Evolutionary conservation across 1,140 invertebrate species (phyloP), one percentile per base, ranked within the genome.

Genomic region (Oncopodura yosiiana): DNA sequence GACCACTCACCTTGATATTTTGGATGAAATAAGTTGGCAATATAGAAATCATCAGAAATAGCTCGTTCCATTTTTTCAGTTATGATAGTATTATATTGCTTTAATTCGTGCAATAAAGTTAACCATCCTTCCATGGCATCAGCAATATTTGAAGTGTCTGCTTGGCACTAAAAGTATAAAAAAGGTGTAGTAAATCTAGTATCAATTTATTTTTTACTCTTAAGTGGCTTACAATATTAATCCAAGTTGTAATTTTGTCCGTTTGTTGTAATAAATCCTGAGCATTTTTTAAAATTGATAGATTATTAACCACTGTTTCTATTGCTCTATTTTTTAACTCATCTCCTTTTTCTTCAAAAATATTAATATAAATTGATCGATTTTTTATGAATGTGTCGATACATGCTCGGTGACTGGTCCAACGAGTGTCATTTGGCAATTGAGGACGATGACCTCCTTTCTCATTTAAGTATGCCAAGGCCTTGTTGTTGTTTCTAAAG

Each of bases 151-250:
- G 49, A 9, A 9, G 1, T 3, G 12, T 51, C 49, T 4, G 16
- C n/a, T 42, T 51, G 49, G 9, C 23, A 18, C 49, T 51, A 41
- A 49, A 21, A n/a, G n/a, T n/a, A n/a, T n/a, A n/a, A n/a, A n/a
- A n/a, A n/a, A n/a, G n/a, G n/a, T n/a, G n/a, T 37, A 18, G 26
- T 16, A 19, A 12, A 12, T 2, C 18, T 11, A 6, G 16, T 19
- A 30, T 30, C 16, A 16, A 3, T 48, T 38, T 26, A 23, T 29
- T 30, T 1, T 27, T 26, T 5, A n/a, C 6, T 23, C 11, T 26
- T 21, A 14, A 8, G 24, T 24, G 26, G 23, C 1, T 27, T 41
- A 51, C 38, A 12, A 41, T 32, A 51, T 51, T 37, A 1, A 51
- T 6, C 1, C 19, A 21, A 1, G 12, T n/a, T 2, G 36, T 3